phyloP scores from a whole-genome alignment of 2,113 vertebrate species.

The Megaceryle maxima region DNA sequence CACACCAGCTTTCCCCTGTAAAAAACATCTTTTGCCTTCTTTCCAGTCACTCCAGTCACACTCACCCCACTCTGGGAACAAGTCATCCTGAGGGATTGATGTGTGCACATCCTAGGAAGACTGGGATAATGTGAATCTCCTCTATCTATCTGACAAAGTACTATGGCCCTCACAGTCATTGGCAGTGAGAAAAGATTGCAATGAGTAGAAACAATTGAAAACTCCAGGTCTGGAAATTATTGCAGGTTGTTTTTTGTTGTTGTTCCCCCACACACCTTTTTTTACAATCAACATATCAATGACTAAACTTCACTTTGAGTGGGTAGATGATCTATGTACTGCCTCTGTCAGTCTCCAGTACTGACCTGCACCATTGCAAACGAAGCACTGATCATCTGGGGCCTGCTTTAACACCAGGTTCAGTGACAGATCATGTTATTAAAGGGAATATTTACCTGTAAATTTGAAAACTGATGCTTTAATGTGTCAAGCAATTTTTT shows the following conservation, averaged over 20 bases:
- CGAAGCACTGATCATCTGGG: not conserved
- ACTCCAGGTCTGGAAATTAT: not conserved
- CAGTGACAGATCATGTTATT: slow-evolving; percentile 61
- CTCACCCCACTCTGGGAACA: not conserved
- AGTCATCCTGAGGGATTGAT: not conserved
- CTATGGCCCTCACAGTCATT: not conserved
- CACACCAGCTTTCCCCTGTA: not conserved
- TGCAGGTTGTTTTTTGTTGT: not conserved
- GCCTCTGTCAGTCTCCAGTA: not conserved
- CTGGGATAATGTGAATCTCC: not conserved
- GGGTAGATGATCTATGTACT: not conserved
- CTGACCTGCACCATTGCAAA: not conserved
- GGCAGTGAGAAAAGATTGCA: not conserved
- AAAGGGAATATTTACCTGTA: slow-evolving; percentile 32
- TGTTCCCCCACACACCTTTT: not conserved
- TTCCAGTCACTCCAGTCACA: not conserved
- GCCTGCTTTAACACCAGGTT: not conserved
- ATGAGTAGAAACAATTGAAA: not conserved
- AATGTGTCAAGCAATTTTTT: slow-evolving; percentile 41
- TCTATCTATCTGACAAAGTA: not conserved
- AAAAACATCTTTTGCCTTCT: not conserved
- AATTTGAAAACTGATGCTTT: slow-evolving; percentile 23
- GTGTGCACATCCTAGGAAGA: not conserved
- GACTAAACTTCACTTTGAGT: not conserved
- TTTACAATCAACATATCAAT: not conserved